Base-by-base conservation (phyloP, 92 coral and sea anemone genomes). In the Epizoanthus fatuus region DNA sequence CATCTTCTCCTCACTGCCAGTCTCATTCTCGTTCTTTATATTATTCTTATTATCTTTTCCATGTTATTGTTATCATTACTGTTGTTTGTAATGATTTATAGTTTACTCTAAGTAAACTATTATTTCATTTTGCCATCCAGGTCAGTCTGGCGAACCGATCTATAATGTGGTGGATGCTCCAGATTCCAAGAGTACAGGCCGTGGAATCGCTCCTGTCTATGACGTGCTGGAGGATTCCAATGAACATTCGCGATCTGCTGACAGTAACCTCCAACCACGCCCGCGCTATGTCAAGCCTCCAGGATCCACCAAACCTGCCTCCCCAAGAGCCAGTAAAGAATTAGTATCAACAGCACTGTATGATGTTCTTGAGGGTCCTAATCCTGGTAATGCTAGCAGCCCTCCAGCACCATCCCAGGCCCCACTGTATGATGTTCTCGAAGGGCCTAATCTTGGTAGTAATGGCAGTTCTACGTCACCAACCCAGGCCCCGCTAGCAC, bases 331-430 rank as follows among this genome's bases (percentile, higher is more conserved):
- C 4, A 5, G 15, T 53, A 57, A 16, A 19, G 69, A 25, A 2
- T 38, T 10, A 6, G 68, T 15, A 11, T 3, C 81, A 9, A 38
- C 81, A 39, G 69, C 81, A 7, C 25, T 13, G 15, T 57, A 76
- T 56, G 81, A 59, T 76, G 81, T 76, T 76, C 69, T 59, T 16
- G 81, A 58, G 55, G 81, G 69, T 16, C 69, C 81, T n/a, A 17
- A 39, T 59, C 4, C 81, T 15, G 69, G 11, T 19, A 66, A 12
- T 37, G n/a, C 38, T 14, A 9, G 38, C 32, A 70, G 75, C 57
- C 47, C 56, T 44, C 29, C 63, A 19, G 8, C 5, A 3, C 17
- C 69, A 57, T 11, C 68, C 39, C 68, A 75, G 19, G 44, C 69
- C n/a, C 55, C 81, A 15, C 15, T 76, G 13, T 76, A 76, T 76